A percentile compares a stretch with the other conserved stretches of the same genome.
Conservation (phyloP, 2,888 invertebrate species). For the Chesias legatella region DNA sequence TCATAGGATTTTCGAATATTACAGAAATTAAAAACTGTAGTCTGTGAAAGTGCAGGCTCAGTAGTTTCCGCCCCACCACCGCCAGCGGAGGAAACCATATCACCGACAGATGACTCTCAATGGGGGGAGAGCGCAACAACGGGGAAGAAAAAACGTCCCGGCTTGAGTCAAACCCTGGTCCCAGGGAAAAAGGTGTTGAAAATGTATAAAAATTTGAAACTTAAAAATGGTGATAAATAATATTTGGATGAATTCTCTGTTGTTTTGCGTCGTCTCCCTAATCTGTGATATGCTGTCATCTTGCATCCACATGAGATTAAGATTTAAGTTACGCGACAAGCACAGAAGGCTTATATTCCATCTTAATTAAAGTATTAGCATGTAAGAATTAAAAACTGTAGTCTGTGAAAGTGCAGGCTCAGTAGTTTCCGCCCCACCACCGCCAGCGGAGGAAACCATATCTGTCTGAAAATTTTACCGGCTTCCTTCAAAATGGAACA, state of each 20-base stretch:
- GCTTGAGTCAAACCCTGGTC: constrained; percentile 86
- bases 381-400: constrained; percentile 60
- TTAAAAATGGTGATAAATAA: constrained; percentile 53
- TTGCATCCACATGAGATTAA: too few relatives aligned
- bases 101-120: constrained; percentile 59
- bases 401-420: constrained; percentile 68
- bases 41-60: constrained; percentile 66
- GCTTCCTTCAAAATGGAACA: too few relatives aligned
- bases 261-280: too few relatives aligned
- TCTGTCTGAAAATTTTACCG: too few relatives aligned
- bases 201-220: constrained; percentile 85
- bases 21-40: constrained; percentile 64
- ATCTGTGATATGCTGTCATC: too few relatives aligned
- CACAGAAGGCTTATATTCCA: too few relatives aligned
- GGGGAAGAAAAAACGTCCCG: constrained; percentile 87
- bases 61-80: constrained; percentile 59
- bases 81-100: constrained; percentile 41
- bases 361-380: too few relatives aligned
- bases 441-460: constrained; percentile 44
- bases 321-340: too few relatives aligned
- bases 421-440: constrained; percentile 56
- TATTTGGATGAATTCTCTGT: too few relatives aligned
- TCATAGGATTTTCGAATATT: constrained; percentile 26
- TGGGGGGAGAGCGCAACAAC: constrained; percentile 76
- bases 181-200: constrained; percentile 93